Percentiles rank a stretch among this genome's conserved stretches.
Evolutionary conservation across 2,888 invertebrate species (phyloP).

Genomic region (Deilephila porcellus): DNA sequence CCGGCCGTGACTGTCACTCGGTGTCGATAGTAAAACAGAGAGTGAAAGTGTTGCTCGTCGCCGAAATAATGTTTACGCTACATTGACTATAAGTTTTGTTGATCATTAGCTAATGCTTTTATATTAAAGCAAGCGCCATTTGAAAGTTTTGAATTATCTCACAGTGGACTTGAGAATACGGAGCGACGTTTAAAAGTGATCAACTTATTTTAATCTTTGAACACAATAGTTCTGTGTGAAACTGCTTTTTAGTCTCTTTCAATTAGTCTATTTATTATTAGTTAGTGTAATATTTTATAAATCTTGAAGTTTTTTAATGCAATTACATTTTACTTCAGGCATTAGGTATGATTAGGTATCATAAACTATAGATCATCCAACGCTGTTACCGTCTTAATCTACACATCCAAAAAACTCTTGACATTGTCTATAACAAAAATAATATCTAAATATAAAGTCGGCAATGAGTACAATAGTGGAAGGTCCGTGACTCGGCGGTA

Average conservation of each 20-base stretch:
- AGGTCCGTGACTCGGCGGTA: constrained; percentile 52
- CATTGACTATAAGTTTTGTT: not conserved
- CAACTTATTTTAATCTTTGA: too few relatives aligned
- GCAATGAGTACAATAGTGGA: constrained; percentile 45
- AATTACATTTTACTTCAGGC: too few relatives aligned
- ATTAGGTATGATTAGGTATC: too few relatives aligned
- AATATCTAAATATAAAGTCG: constrained; percentile 33
- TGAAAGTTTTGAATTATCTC: not conserved
- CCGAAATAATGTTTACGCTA: not conserved
- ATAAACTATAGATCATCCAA: not conserved
- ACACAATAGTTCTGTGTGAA: too few relatives aligned
- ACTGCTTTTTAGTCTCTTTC: too few relatives aligned
- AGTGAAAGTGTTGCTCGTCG: constrained; percentile 2
- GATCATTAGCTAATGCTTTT: too few relatives aligned
- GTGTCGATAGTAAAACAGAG: constrained; percentile 12
- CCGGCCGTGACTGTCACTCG: constrained; percentile 20
- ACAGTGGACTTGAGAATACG: too few relatives aligned
- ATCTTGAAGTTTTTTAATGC: too few relatives aligned
- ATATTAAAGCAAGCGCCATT: not conserved
- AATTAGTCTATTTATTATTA: too few relatives aligned
- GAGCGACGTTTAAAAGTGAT: too few relatives aligned
- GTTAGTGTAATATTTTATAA: too few relatives aligned
- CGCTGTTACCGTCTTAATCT: not conserved
- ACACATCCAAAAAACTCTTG: not conserved
- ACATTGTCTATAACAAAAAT: constrained; percentile 20